phyloP scores from a whole-genome alignment of 2,888 invertebrate genomes.

The Drosophila borealis region DNA sequence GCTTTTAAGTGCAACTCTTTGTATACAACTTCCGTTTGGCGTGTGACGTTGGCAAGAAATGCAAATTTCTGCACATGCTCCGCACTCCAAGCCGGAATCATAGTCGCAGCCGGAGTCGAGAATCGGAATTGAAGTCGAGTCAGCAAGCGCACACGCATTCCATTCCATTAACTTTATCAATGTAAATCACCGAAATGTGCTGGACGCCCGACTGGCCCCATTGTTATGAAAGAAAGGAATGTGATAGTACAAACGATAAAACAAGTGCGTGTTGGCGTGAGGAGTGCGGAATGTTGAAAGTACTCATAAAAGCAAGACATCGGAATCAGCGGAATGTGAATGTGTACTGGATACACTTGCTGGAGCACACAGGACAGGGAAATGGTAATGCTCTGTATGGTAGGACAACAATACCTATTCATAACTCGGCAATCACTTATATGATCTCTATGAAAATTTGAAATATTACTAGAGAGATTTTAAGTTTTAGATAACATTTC shows the following conservation, averaged over 20 bases:
- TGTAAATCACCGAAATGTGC: conserved; percentile 78
- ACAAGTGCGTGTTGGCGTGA: conserved; percentile 62
- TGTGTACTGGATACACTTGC: conserved; percentile 25
- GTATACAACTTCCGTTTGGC: conserved; percentile 79
- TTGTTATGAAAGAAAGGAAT: conserved; percentile 62
- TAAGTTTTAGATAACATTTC: background rate
- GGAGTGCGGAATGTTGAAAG: conserved; percentile 49
- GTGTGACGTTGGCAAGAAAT: conserved; percentile 70
- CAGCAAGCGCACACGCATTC: conserved; percentile 74
- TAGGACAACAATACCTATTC: conserved; percentile 16
- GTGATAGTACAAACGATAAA: conserved; percentile 63
- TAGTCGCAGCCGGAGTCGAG: conserved; percentile 22
- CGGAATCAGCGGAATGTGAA: conserved; percentile 48
- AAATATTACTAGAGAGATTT: background rate
- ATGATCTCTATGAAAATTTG: conserved; percentile 19
- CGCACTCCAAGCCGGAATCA: conserved; percentile 22
- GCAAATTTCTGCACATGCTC: conserved; percentile 72
- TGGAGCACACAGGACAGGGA: background rate
- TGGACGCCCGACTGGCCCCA: conserved; percentile 44
- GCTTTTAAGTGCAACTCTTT: conserved; percentile 79
- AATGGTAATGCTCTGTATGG: background rate
- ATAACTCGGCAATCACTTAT: conserved; percentile 26
- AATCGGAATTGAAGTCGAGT: conserved; percentile 59
- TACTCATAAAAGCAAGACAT: conserved; percentile 59
- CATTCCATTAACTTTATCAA: conserved; percentile 79